Percentiles rank a stretch among this genome's conserved stretches.
Evolutionary conservation across 2,888 invertebrate genomes (phyloP).

Genomic region (Cheilosia vulpina): DNA sequence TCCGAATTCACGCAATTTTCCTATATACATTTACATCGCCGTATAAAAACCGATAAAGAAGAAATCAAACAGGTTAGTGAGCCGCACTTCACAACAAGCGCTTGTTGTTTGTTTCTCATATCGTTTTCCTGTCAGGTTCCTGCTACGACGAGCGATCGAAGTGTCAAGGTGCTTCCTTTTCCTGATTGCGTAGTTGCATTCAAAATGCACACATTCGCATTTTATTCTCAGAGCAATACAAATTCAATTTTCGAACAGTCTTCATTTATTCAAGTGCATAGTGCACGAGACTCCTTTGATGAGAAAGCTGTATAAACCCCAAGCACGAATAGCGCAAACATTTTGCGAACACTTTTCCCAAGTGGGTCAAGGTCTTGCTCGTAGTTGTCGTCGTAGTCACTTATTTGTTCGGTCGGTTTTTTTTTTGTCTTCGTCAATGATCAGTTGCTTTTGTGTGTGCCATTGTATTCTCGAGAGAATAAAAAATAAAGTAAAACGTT

Average conservation of each 20-base stretch:
- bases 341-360: conserved; percentile 66
- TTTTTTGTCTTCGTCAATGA: conserved; percentile 52
- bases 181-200: conserved; percentile 58
- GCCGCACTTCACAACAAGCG: conserved; percentile 11
- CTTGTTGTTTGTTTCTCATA: conserved; percentile 51
- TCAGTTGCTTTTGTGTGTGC: conserved; percentile 45
- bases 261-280: conserved; percentile 67
- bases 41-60: conserved; percentile 12
- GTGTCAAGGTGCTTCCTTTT: conserved; percentile 74
- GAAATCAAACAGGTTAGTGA: conserved; percentile 58
- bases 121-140: conserved; percentile 68
- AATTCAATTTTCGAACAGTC: conserved; percentile 30
- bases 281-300: conserved; percentile 53
- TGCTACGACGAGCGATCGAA: conserved; percentile 46
- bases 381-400: conserved; percentile 68
- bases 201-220: conserved; percentile 21
- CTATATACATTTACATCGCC: conserved; percentile 11
- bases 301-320: conserved; percentile 65
- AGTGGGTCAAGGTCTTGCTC: conserved; percentile 74
- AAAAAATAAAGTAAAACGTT: conserved; percentile 7
- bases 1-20: conserved; percentile 36
- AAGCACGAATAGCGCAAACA: conserved; percentile 63
- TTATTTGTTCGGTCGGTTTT: conserved; percentile 34
- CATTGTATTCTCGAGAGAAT: conserved; percentile 34
- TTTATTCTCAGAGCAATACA: conserved; percentile 9